Evolutionary conservation across 2,113 vertebrate species (phyloP), one percentile per base, ranked within the genome.

Genomic region (Microcebus griseorufus): DNA sequence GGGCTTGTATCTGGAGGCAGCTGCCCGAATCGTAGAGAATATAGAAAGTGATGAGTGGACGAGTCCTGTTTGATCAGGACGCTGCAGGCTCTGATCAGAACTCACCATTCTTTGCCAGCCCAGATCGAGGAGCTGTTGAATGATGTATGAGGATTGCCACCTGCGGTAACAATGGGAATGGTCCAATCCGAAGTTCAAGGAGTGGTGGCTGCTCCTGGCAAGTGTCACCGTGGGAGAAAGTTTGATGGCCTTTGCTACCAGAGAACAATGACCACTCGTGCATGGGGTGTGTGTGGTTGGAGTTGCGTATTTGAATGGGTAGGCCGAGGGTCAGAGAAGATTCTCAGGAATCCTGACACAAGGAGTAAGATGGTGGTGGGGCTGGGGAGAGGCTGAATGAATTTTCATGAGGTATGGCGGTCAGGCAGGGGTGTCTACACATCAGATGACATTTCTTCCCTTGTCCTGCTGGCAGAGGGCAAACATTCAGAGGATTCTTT

Each of bases 121-220:
- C 51, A 45, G 83, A 67, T 70, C 88, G 58, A 86, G 76, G 70
- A 80, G 87, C n/a, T 92, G 45, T 89, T 89, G 69, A 95, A 48
- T 88, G 73, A 90, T 79, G 87, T 32, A 88, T 69, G 62, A 79
- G 25, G 37, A n/a, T 34, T 78, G 17, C 70, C 4, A 6, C 73
- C 29, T 62, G 53, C 76, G 80, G 1, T 37, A 53, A 53, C 89
- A 87, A 69, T 70, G 37, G 75, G 62, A 65, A 62, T 73, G 9
- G 25, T 37, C n/a, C 48, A 29, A 10, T 64, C 70, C 83, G 86
- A 82, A 88, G 64, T 90, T 48, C 76, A 83, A 23, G 75, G 62
- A 39, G 23, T 84, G 27, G 69, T 45, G 39, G 55, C 72, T 32
- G 3, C 48, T 94, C 37, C 65, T 83, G 75, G 75, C 75, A 85